phyloP scores from a whole-genome alignment of 2,888 invertebrate genomes.

The Autographa gamma region DNA sequence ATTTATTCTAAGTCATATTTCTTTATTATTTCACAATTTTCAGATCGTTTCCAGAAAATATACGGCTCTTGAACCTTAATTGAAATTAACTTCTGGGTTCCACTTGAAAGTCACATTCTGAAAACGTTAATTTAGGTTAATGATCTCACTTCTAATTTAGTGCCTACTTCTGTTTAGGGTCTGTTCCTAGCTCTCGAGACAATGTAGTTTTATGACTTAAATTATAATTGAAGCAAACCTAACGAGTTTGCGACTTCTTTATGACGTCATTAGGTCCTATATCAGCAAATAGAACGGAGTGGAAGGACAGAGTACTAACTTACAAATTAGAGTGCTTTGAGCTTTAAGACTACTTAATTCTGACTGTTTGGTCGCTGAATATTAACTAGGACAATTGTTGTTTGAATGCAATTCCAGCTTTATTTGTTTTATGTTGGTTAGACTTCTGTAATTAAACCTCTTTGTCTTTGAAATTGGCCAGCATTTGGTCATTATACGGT shows the following conservation, averaged over 20 bases:
- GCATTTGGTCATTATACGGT: background rate
- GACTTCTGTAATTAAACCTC: slow-evolving; percentile 11
- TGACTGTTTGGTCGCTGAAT: slow-evolving; percentile 15
- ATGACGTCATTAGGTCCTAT: slow-evolving; percentile 20
- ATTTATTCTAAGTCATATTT: no score
- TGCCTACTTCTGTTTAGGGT: slow-evolving; percentile 10
- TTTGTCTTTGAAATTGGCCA: background rate
- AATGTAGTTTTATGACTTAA: slow-evolving; percentile 16
- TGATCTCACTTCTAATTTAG: slow-evolving; percentile 18
- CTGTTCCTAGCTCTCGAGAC: slow-evolving; percentile 5
- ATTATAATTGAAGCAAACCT: slow-evolving; percentile 23
- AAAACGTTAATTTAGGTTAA: slow-evolving; percentile 15
- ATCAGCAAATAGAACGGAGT: slow-evolving; percentile 12
- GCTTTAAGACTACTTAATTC: slow-evolving; percentile 35
- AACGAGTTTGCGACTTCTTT: slow-evolving; percentile 20
- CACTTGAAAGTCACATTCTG: background rate
- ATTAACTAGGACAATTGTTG: slow-evolving; percentile 32
- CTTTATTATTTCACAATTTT: background rate
- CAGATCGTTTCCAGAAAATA: background rate
- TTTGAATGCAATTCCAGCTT: slow-evolving; percentile 22
- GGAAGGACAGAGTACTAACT: slow-evolving; percentile 18
- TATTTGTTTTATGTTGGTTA: slow-evolving; percentile 30
- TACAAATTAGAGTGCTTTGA: slow-evolving; percentile 34
- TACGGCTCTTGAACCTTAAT: background rate
- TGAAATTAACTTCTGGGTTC: background rate